Evolutionary conservation across 2,888 invertebrate species (phyloP).

Genomic region (Plebejus melissa): DNA sequence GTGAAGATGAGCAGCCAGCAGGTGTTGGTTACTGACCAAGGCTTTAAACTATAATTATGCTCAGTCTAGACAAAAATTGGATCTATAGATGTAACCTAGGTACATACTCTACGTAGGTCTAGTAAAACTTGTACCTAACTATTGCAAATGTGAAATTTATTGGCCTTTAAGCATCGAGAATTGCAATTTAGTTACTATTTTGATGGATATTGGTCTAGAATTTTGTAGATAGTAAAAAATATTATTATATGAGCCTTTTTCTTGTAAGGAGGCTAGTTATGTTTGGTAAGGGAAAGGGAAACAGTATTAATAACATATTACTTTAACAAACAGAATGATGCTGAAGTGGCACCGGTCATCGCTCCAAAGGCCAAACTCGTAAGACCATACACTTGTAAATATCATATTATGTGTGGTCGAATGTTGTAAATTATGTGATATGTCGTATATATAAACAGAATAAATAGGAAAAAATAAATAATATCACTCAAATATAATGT

Average conservation of each 20-base stretch:
- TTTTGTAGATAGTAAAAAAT: neutral
- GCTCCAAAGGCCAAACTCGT: slow-evolving; percentile 47
- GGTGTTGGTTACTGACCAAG: neutral
- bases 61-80: neutral
- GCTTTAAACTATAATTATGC: neutral
- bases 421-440: slow-evolving; percentile 1
- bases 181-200: neutral
- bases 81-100: neutral
- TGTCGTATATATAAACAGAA: neutral
- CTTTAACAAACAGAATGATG: slow-evolving; percentile 56
- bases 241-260: neutral
- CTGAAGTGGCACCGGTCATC: slow-evolving; percentile 50
- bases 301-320: slow-evolving; percentile 4
- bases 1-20: neutral
- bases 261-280: neutral
- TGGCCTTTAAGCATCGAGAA: neutral
- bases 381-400: slow-evolving; percentile 44
- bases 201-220: slow-evolving; percentile 9
- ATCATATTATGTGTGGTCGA: slow-evolving; percentile 3
- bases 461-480: neutral
- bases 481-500: neutral
- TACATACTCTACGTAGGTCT: neutral
- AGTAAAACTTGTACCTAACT: neutral
- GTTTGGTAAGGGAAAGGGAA: neutral
- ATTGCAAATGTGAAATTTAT: neutral